Conservation (phyloP, 2,888 invertebrate genomes). For the Plagodis pulveraria region DNA sequence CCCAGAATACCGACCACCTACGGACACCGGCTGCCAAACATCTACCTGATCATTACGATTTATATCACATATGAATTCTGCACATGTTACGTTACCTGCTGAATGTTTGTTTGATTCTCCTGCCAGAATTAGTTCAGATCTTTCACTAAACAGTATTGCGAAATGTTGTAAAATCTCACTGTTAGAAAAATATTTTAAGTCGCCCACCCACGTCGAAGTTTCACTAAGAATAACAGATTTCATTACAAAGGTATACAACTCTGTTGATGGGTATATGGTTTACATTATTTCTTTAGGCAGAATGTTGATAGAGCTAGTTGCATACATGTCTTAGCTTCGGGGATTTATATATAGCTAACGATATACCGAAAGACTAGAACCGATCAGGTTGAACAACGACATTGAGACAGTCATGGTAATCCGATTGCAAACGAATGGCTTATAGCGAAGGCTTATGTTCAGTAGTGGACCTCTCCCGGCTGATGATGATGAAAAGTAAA, state of each 20-base stretch:
- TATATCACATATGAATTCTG: slow-evolving; percentile 22
- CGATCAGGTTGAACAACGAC: no score
- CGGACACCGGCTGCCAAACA: slow-evolving; percentile 56
- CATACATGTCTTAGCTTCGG: no score
- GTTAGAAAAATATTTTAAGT: slow-evolving; percentile 4
- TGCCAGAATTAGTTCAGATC: slow-evolving; percentile 17
- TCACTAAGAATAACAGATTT: slow-evolving; percentile 2
- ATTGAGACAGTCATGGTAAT: no score
- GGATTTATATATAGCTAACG: no score
- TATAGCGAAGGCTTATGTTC: no score
- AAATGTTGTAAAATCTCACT: slow-evolving; percentile 10
- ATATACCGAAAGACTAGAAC: no score
- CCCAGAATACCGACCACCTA: slow-evolving; percentile 72
- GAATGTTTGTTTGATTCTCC: slow-evolving; percentile 14
- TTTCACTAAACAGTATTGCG: slow-evolving; percentile 17
- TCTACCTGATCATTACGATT: slow-evolving; percentile 39
- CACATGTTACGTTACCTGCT: slow-evolving; percentile 17
- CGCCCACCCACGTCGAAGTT: slow-evolving; percentile 6
- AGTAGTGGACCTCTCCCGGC: no score
- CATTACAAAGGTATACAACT: slow-evolving; percentile 1
- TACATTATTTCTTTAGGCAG: background rate
- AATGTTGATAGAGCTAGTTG: no score
- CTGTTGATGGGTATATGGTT: background rate
- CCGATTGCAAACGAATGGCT: no score
- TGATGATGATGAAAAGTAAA: no score